Percentiles rank a stretch among this genome's conserved stretches.
Evolutionary conservation across 2,113 vertebrate genomes (phyloP).

Genomic region (Lagopus leucura): DNA sequence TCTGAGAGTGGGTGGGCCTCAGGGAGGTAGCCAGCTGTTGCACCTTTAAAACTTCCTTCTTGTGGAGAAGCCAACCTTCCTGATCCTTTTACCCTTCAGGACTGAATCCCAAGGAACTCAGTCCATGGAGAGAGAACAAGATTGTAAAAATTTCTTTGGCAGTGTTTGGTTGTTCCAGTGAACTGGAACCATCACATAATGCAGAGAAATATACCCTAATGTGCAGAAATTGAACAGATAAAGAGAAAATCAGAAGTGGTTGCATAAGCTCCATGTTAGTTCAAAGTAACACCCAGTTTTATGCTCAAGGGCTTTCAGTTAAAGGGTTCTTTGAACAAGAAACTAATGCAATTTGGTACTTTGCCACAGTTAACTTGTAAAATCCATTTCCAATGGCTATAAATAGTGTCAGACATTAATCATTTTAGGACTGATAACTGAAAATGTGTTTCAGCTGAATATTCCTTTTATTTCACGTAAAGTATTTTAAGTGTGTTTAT

Average conservation of each 20-base stretch:
- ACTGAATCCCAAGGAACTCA: too few species aligned
- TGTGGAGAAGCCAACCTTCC: too few species aligned
- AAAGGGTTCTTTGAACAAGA: neutral
- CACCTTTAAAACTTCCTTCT: too few species aligned
- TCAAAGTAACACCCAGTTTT: neutral
- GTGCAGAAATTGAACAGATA: neutral
- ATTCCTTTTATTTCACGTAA: neutral
- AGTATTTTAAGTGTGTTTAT: neutral
- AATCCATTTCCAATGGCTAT: neutral
- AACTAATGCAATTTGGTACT: neutral
- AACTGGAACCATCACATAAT: neutral
- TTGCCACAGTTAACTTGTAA: neutral
- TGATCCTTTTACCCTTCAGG: too few species aligned
- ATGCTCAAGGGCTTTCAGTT: neutral
- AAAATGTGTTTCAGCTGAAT: neutral
- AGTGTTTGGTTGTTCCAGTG: neutral
- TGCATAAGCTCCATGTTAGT: neutral
- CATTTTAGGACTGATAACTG: neutral
- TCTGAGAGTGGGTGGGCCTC: too few species aligned
- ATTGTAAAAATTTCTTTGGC: neutral
- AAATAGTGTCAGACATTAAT: neutral
- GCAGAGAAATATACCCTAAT: neutral
- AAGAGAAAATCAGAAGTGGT: neutral
- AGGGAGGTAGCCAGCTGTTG: too few species aligned
- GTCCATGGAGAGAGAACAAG: neutral